Evolutionary conservation across 2,888 invertebrate genomes (phyloP).

Genomic region (Leuctra nigra): DNA sequence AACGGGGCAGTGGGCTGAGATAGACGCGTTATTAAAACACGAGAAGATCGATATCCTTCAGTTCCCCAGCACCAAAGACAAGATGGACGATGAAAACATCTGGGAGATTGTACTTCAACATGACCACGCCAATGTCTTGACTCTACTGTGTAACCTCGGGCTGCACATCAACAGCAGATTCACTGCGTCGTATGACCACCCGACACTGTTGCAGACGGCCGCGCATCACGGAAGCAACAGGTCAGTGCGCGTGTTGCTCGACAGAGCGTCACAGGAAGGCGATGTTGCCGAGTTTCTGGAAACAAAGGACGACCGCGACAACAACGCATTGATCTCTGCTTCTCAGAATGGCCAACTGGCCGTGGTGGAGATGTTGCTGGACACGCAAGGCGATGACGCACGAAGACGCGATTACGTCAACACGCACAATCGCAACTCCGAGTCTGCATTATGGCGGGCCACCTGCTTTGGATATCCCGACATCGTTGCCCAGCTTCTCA

Average conservation of each 20-base stretch:
- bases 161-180: not conserved
- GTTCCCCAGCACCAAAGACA: not conserved
- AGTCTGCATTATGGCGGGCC: too few relatives aligned
- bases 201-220: not conserved
- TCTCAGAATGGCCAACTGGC: not conserved
- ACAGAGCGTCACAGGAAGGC: not conserved
- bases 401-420: too few relatives aligned
- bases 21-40: too few relatives aligned
- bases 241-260: not conserved
- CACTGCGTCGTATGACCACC: not conserved
- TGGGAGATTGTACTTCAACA: conserved; percentile 2
- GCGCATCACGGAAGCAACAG: not conserved
- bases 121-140: conserved; percentile 1
- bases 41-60: not conserved
- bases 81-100: not conserved
- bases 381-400: too few relatives aligned
- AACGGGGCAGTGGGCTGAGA: too few relatives aligned
- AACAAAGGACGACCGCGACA: not conserved
- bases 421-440: too few relatives aligned
- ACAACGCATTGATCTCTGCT: not conserved
- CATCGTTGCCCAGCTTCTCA: too few relatives aligned
- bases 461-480: too few relatives aligned
- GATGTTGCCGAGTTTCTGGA: not conserved
- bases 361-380: not conserved
- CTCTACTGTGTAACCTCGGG: conserved; percentile 8